phyloP scores from a whole-genome alignment of 2,113 vertebrate genomes.

The Myanophis thanlyinensis region DNA sequence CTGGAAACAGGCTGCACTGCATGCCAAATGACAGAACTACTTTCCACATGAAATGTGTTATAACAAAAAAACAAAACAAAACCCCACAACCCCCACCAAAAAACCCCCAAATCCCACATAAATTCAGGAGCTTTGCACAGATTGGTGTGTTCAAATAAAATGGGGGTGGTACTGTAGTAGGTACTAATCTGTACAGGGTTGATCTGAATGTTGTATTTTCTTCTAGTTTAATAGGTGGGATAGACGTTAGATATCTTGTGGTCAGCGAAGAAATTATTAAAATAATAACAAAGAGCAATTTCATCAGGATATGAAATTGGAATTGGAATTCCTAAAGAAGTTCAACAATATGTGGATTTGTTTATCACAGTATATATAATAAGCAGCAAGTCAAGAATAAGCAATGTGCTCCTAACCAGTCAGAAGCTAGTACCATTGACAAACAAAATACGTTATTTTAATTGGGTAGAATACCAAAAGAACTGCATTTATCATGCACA shows the following conservation, averaged over 20 bases:
- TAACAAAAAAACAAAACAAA: not conserved
- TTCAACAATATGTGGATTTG: not conserved
- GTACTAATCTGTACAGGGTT: not conserved
- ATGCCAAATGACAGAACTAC: not conserved
- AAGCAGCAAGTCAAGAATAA: not conserved
- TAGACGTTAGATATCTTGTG: not conserved
- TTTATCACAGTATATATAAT: not conserved
- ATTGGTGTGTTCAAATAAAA: not conserved
- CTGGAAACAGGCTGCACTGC: not conserved
- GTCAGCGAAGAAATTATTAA: not conserved
- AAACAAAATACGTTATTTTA: not conserved
- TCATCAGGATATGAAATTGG: not conserved
- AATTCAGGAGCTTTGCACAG: not conserved
- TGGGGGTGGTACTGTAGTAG: not conserved
- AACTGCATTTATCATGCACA: not conserved
- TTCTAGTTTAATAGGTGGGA: not conserved
- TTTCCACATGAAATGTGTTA: not conserved
- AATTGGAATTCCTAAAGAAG: not conserved
- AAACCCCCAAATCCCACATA: not conserved
- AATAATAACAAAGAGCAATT: not conserved
- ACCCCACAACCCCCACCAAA: not conserved
- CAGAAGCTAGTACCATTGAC: not conserved
- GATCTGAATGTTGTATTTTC: not conserved
- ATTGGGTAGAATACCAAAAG: not conserved
- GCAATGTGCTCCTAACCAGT: not conserved